Conservation (phyloP, 1,140 invertebrate species). For the Laupala kohalensis region DNA sequence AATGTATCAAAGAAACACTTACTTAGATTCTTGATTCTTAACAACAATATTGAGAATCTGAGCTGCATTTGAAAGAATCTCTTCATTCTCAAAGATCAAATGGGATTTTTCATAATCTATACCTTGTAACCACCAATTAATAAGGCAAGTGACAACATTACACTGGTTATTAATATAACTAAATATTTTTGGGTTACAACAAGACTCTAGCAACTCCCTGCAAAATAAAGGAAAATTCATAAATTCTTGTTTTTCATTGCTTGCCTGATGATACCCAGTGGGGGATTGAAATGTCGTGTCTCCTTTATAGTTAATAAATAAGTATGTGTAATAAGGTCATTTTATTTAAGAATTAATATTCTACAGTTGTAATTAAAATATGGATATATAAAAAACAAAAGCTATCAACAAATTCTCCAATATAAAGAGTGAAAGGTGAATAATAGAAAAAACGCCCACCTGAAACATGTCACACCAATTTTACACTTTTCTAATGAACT, state of each 20-base stretch:
- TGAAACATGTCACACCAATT: background rate
- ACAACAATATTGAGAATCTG: slow-evolving; percentile 6
- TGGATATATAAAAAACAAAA: too few relatives aligned
- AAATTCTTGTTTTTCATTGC: too few relatives aligned
- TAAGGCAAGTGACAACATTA: background rate
- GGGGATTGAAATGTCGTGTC: too few relatives aligned
- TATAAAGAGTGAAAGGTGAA: too few relatives aligned
- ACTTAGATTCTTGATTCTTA: background rate
- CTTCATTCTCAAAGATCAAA: slow-evolving; percentile 2
- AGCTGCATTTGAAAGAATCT: slow-evolving; percentile 2
- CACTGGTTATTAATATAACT: background rate
- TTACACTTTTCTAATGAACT: background rate
- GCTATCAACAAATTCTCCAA: too few relatives aligned
- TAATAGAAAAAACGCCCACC: background rate
- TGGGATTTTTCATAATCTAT: background rate
- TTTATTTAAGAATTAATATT: too few relatives aligned
- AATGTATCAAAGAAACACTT: background rate
- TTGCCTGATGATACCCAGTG: too few relatives aligned
- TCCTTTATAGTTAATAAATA: too few relatives aligned
- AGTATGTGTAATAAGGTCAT: too few relatives aligned
- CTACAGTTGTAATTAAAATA: too few relatives aligned
- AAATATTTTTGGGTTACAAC: background rate
- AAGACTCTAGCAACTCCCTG: background rate
- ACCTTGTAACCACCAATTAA: slow-evolving; percentile 10
- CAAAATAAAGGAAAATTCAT: too few relatives aligned